Evolutionary conservation across 1,140 invertebrate species (phyloP), one percentile per base, ranked within the genome.

Genomic region (Solenopsis invicta): DNA sequence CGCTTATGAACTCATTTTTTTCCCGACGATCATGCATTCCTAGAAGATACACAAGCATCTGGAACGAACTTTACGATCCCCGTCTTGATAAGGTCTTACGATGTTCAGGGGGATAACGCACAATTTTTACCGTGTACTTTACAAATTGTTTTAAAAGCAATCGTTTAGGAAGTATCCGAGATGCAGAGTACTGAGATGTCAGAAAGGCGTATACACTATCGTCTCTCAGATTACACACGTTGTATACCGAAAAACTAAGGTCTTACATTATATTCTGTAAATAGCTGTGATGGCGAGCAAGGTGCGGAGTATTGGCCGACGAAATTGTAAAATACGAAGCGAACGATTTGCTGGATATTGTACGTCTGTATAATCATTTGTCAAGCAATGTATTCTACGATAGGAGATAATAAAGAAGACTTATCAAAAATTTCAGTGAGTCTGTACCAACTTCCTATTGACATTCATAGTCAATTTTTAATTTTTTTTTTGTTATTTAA

Each of bases 281-380:
- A 90, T 90, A 91, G 21, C 37, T 80, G 62, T 66, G 76, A 66
- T 56, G 64, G 4, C 54, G 61, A 87, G 48, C 24, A 41, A 78
- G 69, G 54, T 84, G 77, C 66, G 78, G 87, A 92, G 72, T 89
- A 59, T 62, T 61, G 86, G 88, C 87, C 71, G 85, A 89, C 80
- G 90, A 93, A 89, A 88, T 84, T 94, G 93, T 92, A 94, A 93
- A 94, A 93, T 91, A 90, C 34, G 69, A 61, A 89, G 50, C 72
- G 88, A 93, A 64, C 86, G 71, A 91, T 91, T 89, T 88, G 89
- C 88, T 91, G 90, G 91, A 84, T 94, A 95, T 93, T 94, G 93
- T 93, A 94, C 94, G 93, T 95, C 94, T 94, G 93, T 95, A 94
- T 95, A 95, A 95, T 94, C 94, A 89, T 94, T 94, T 94, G 93